Conservation (phyloP, 1,140 invertebrate genomes). For the Cyphomyrmex costatus region DNA sequence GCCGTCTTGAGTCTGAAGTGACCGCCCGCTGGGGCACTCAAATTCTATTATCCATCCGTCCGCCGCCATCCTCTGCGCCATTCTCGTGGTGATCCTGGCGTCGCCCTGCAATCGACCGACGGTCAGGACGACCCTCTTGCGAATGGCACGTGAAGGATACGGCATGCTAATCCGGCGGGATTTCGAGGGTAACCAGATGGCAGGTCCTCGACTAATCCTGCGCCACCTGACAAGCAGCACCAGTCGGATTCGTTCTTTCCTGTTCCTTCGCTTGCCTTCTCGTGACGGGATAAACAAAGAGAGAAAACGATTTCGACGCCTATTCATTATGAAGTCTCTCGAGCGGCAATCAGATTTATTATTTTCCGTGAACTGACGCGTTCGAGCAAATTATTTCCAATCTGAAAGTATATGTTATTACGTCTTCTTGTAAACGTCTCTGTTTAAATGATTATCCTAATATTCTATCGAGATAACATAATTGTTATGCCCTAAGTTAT, state of each 20-base stretch:
- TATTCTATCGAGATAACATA: not conserved
- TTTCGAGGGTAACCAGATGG: slow-evolving; percentile 75
- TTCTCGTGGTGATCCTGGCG: slow-evolving; percentile 51
- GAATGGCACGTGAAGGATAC: slow-evolving; percentile 73
- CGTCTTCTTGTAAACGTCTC: not conserved
- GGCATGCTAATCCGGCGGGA: slow-evolving; percentile 71
- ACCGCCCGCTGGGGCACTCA: slow-evolving; percentile 35
- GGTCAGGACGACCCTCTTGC: slow-evolving; percentile 61
- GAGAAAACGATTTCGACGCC: not conserved
- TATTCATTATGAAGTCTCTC: slow-evolving; percentile 32
- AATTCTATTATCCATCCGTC: slow-evolving; percentile 60
- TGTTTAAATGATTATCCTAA: not conserved
- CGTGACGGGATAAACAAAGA: not conserved
- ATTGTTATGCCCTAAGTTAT: not conserved
- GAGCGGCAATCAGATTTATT: slow-evolving; percentile 34
- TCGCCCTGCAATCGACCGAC: slow-evolving; percentile 53
- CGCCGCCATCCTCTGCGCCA: slow-evolving; percentile 31
- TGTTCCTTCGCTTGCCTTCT: not conserved
- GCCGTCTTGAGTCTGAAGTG: slow-evolving; percentile 30
- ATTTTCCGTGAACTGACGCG: slow-evolving; percentile 24
- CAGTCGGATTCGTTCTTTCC: slow-evolving; percentile 49
- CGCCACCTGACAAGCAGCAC: slow-evolving; percentile 74
- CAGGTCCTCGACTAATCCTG: slow-evolving; percentile 78
- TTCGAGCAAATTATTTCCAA: slow-evolving; percentile 24
- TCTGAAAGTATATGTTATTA: not conserved